Conservation (phyloP, 2,888 invertebrate species). For the Opisthograptis luteolata region DNA sequence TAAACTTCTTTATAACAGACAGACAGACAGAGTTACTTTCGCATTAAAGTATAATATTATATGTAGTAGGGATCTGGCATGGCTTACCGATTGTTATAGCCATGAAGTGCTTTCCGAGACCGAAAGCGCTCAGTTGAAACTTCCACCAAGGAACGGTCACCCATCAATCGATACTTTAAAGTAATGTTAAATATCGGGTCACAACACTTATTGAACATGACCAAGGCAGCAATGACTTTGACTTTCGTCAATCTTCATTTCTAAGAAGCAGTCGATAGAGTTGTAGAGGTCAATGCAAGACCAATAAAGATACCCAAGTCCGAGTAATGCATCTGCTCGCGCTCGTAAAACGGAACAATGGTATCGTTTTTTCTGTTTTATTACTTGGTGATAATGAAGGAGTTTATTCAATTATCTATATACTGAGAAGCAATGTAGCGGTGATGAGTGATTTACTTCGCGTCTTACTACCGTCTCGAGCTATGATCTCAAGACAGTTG, state of each 20-base stretch:
- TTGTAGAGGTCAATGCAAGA: conserved; percentile 68
- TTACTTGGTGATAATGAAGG: conserved; percentile 74
- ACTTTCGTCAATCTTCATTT: conserved; percentile 18
- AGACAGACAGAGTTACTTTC: no score
- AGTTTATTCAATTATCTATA: conserved; percentile 80
- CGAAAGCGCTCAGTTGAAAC: no score
- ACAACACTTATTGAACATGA: conserved; percentile 16
- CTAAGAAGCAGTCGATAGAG: conserved; percentile 34
- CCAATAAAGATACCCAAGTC: conserved; percentile 60
- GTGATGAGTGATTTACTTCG: conserved; percentile 70
- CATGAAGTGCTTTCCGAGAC: no score
- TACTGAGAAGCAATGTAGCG: conserved; percentile 71
- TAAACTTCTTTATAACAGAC: no score
- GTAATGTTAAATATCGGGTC: neutral
- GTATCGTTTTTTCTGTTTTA: conserved; percentile 72
- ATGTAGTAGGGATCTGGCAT: no score
- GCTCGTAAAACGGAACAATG: conserved; percentile 77
- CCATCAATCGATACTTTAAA: neutral
- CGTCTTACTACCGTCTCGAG: conserved; percentile 32
- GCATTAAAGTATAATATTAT: no score
- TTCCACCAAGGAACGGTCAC: neutral
- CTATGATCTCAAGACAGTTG: conserved; percentile 46
- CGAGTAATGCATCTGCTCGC: conserved; percentile 72
- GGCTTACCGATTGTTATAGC: no score
- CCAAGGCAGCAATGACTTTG: conserved; percentile 23